Evolutionary conservation across 1,140 invertebrate species (phyloP).

Genomic region (Drosophila fuyamai): DNA sequence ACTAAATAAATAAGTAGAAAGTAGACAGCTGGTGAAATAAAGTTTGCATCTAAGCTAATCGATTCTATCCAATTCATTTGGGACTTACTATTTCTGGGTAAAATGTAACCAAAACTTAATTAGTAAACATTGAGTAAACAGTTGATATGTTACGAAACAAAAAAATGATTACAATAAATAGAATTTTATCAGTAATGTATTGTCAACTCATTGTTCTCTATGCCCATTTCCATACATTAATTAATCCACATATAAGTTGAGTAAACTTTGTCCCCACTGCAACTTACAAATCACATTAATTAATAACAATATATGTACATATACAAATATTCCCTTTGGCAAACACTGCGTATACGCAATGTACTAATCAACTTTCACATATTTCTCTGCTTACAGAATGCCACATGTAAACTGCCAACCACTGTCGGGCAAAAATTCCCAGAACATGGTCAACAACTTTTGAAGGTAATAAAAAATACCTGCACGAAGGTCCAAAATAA

Average conservation of each 20-base stretch:
- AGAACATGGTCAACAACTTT: slow-evolving; percentile 14
- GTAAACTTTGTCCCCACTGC: background rate
- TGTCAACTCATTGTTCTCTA: too few relatives aligned
- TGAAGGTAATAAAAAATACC: slow-evolving; percentile 19
- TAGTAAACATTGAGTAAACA: background rate
- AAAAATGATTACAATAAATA: background rate
- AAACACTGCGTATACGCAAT: slow-evolving; percentile 1
- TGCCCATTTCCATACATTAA: background rate
- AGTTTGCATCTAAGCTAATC: slow-evolving; percentile 1
- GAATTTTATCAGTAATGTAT: too few relatives aligned
- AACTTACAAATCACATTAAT: background rate
- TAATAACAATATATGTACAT: background rate
- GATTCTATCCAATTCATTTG: slow-evolving; percentile 6
- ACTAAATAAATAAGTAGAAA: slow-evolving; percentile 29
- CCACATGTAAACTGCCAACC: background rate
- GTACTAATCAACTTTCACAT: slow-evolving; percentile 10
- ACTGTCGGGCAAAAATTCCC: background rate
- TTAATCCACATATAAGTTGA: background rate
- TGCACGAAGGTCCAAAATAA: background rate
- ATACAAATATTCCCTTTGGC: too few relatives aligned
- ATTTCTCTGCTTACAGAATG: slow-evolving; percentile 23
- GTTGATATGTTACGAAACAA: too few relatives aligned
- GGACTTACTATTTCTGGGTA: background rate
- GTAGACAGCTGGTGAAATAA: background rate
- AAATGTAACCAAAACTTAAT: slow-evolving; percentile 1